Conservation (phyloP, 2,113 vertebrate species). For the Epinephelus lanceolatus region DNA sequence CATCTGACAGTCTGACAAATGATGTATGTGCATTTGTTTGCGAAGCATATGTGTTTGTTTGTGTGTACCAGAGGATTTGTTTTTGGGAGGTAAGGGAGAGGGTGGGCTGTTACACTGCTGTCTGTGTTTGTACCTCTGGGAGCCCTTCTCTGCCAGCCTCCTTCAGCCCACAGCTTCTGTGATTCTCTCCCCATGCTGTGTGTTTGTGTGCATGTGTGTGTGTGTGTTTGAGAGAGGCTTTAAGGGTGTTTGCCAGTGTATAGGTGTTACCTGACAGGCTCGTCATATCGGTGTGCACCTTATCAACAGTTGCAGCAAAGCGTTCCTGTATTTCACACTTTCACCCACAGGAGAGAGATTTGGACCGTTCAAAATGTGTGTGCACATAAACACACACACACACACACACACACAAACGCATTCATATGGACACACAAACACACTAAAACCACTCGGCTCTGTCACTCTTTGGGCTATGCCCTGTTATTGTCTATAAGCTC, state of each 20-base stretch:
- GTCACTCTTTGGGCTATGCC: slow-evolving; percentile 32
- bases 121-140: slow-evolving; percentile 64
- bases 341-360: slow-evolving; percentile 48
- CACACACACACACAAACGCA: slow-evolving; percentile 5
- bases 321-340: slow-evolving; percentile 50
- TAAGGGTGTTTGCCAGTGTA: slow-evolving; percentile 46
- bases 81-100: slow-evolving; percentile 19
- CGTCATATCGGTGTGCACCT: slow-evolving; percentile 56
- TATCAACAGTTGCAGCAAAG: slow-evolving; percentile 63
- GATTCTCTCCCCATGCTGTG: slow-evolving; percentile 24
- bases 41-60: slow-evolving; percentile 64
- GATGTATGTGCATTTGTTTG: slow-evolving; percentile 52
- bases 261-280: slow-evolving; percentile 55
- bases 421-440: slow-evolving; percentile 26
- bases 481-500: slow-evolving; percentile 52
- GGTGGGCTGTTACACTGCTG: slow-evolving; percentile 37
- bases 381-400: background rate
- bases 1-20: slow-evolving; percentile 48
- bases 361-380: slow-evolving; percentile 24
- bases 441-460: slow-evolving; percentile 1
- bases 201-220: slow-evolving; percentile 28
- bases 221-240: slow-evolving; percentile 32
- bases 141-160: slow-evolving; percentile 54
- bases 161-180: slow-evolving; percentile 54
- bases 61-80: slow-evolving; percentile 39